phyloP scores from a whole-genome alignment of 2,888 invertebrate genomes.

The Disparrhopalites patrizii region DNA sequence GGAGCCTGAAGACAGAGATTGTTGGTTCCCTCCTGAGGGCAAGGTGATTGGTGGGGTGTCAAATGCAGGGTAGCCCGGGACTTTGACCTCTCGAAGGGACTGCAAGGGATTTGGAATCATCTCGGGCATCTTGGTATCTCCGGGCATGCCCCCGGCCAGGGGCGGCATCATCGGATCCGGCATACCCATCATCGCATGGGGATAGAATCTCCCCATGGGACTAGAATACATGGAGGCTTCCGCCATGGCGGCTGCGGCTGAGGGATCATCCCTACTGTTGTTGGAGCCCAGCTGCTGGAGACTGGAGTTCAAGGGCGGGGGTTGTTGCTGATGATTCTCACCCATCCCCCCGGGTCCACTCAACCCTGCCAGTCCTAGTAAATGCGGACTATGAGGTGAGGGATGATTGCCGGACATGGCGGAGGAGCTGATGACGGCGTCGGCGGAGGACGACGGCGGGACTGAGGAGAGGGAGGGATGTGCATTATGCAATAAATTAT shows the following conservation, averaged over 20 bases:
- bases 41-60: constrained; percentile 38
- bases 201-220: constrained; percentile 45
- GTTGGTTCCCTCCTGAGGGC: constrained; percentile 20
- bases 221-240: constrained; percentile 43
- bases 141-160: background rate
- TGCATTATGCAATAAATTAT: constrained; percentile 26
- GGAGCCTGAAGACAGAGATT: constrained; percentile 29
- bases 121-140: constrained; percentile 35
- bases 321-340: constrained; percentile 3
- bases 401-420: constrained; percentile 26
- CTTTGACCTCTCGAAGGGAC: constrained; percentile 74
- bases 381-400: background rate
- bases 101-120: constrained; percentile 64
- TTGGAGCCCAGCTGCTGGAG: background rate
- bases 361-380: background rate
- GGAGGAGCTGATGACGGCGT: constrained; percentile 43
- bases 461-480: constrained; percentile 26
- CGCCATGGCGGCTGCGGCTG: constrained; percentile 15
- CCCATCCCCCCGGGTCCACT: background rate
- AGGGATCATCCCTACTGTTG: constrained; percentile 18
- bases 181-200: constrained; percentile 23
- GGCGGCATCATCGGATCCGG: constrained; percentile 9
- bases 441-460: constrained; percentile 30
- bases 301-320: background rate
- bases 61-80: constrained; percentile 60